Base-by-base conservation (phyloP, 1,140 invertebrate species). In the Pseudomyrmex cubaensis region DNA sequence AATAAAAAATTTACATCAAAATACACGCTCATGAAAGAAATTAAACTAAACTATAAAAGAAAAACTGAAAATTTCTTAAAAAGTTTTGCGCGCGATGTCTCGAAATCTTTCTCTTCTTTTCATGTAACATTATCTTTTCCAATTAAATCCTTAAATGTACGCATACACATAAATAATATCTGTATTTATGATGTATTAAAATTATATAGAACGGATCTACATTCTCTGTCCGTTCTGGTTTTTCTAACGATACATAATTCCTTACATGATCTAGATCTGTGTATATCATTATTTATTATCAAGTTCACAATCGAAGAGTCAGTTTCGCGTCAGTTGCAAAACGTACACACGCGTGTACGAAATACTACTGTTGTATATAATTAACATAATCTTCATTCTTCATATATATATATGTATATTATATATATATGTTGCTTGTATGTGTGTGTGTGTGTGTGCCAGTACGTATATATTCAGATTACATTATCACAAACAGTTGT, bases 401-500 rank as follows among this genome's bases (percentile, higher is more conserved):
- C 5, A 35, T 35, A 35, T 35, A 35, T 35, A 35, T 35, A 3
- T 35, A 63, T 82, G 35, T 17, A 69, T 46, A 69, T 54, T 72
- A 69, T 17, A 63, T 44, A 63, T 44, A 56, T 35, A 56, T 82
- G 66, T 86, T 52, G 35, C 12, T 17, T 82, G 70, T 82, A 74
- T 46, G 35, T 35, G 46, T 66, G 46, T 56, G 44, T 46, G 35
- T 35, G 46, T 66, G 46, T 56, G 44, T 56, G 74, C 15, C 13
- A 25, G 20, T 56, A 67, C 48, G 35, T 22, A 3, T 59, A 10
- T 22, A 61, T 61, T 46, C 56, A 54, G 52, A 56, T 35, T 67
- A 74, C 63, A 69, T 87, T 91, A 89, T 91, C 87, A 89, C 88
- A 91, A 90, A 84, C 56, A 83, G 72, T 77, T 20, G 13, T 73